Percentiles rank a stretch among this genome's conserved stretches.
Conservation (phyloP, 2,797 vertebrate species). For the Pseudocheirus occidentalis region DNA sequence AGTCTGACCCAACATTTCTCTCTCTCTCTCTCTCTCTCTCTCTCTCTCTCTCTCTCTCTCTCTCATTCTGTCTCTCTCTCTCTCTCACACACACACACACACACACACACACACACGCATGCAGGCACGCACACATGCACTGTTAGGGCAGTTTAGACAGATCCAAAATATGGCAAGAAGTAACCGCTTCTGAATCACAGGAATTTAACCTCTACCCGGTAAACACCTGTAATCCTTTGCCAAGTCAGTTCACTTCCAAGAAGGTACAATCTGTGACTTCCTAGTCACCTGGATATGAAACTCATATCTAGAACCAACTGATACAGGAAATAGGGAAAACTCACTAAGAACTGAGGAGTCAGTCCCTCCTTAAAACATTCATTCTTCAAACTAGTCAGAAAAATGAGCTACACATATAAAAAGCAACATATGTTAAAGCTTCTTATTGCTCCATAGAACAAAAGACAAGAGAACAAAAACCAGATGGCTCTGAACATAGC, state of each 20-base stretch:
- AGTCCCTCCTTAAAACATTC: neutral
- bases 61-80: too few species aligned
- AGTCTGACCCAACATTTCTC: constrained; percentile 44
- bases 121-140: too few species aligned
- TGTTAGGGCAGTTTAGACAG: constrained; percentile 3
- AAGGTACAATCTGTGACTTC: constrained; percentile 13
- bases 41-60: too few species aligned
- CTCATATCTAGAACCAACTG: neutral
- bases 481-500: constrained; percentile 22
- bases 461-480: constrained; percentile 45
- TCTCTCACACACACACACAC: too few species aligned
- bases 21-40: too few species aligned
- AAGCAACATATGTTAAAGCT: constrained; percentile 28
- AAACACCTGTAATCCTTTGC: neutral
- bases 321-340: neutral
- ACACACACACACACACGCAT: too few species aligned
- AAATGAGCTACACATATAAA: constrained; percentile 36
- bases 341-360: neutral
- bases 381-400: constrained; percentile 25
- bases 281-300: neutral
- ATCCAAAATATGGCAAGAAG: constrained; percentile 29
- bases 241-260: neutral
- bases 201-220: constrained; percentile 69
- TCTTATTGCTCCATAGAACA: neutral
- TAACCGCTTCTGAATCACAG: constrained; percentile 46